Evolutionary conservation across 37 sponge, comb jelly and placozoan species (phyloP), one percentile per base, ranked within the genome.

Genomic region (Chondrilla cf. caribensis): DNA sequence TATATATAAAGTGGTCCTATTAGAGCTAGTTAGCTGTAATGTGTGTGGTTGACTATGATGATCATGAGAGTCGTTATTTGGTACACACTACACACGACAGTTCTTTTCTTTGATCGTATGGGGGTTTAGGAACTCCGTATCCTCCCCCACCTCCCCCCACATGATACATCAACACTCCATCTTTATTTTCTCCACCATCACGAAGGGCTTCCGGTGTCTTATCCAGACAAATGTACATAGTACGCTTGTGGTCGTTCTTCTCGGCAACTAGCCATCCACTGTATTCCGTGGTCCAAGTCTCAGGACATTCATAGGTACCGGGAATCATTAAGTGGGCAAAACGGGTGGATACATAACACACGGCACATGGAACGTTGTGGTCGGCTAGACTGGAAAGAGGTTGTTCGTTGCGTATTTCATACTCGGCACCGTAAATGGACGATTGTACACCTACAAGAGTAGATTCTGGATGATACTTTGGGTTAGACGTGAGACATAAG

Each of bases 331-430:
- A 4, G 19, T 54, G 58, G 37, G 73, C 72, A 22, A 28, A 79
- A 9, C 84, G 67, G 0, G 62, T 79, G 18, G 81, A 35, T 9
- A 59, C 84, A 70, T 68, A 68, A 32, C 88, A 88, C 41, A 88
- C 84, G 58, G 84, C 88, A 88, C 88, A 88, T 5, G 87, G 87
- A 25, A 84, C 80, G 64, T 79, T 83, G 73, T 83, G 71, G 17
- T 80, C 22, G 3, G 25, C 29, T 15, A 62, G 15, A 58, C 2
- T 22, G 44, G 41, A 24, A 36, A 39, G n/a, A n/a, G 44, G 43
- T 73, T 73, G 64, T 26, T 42, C 81, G 38, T 33, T 32, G 31
- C 24, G 68, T 21, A 8, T 80, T 59, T 80, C 36, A 58, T 80
- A 80, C 41, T 80, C 81, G 55, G 81, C 42, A 57, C 81, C 81